Percentiles rank a stretch among this genome's conserved stretches.
Evolutionary conservation across 2,888 invertebrate species (phyloP).

Genomic region (Plusia festucae): DNA sequence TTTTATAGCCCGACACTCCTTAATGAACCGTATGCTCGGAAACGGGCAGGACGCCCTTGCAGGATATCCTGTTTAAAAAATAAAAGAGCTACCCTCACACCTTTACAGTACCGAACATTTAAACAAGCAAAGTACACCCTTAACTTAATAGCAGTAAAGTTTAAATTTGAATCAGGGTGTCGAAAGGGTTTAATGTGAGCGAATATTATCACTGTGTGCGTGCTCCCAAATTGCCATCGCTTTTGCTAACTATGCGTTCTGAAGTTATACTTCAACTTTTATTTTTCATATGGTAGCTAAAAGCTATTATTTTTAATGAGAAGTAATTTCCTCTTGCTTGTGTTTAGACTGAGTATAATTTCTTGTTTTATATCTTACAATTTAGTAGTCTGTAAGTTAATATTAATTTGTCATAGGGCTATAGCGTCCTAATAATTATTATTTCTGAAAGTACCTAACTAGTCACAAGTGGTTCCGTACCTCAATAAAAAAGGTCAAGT

Average conservation of each 20-base stretch:
- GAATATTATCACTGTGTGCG: constrained; percentile 23
- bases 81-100: constrained; percentile 84
- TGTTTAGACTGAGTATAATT: constrained; percentile 5
- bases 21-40: constrained; percentile 82
- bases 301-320: constrained; percentile 39
- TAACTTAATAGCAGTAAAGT: constrained; percentile 50
- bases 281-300: constrained; percentile 37
- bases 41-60: constrained; percentile 74
- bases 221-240: constrained; percentile 50
- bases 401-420: neutral
- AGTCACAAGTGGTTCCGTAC: too few species aligned
- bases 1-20: constrained; percentile 75
- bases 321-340: constrained; percentile 21
- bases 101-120: constrained; percentile 60
- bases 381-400: neutral
- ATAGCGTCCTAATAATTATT: neutral
- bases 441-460: too few species aligned
- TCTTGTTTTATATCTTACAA: constrained; percentile 6
- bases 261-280: constrained; percentile 38
- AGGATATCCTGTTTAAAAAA: constrained; percentile 88
- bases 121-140: constrained; percentile 41
- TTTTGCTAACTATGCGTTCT: constrained; percentile 48
- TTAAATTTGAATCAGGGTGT: constrained; percentile 51
- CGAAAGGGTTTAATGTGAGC: constrained; percentile 36
- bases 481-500: too few species aligned